Conservation (phyloP, 1,140 invertebrate species). For the Manduca sexta region DNA sequence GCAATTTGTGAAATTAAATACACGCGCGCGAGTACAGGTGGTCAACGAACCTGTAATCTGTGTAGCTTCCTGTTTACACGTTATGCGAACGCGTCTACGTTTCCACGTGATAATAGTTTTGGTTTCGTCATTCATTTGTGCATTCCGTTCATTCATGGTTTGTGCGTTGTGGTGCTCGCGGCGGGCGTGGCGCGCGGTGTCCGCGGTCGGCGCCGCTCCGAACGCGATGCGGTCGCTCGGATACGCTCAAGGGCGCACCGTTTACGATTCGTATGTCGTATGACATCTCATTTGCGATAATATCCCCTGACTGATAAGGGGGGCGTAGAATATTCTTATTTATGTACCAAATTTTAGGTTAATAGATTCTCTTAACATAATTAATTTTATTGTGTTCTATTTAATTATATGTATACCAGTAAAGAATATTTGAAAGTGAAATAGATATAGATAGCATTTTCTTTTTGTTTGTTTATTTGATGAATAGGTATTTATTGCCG, state of each 20-base stretch:
- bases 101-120: constrained; percentile 19
- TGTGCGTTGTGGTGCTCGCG: constrained; percentile 3
- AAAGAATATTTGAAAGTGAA: too few species aligned
- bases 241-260: constrained; percentile 33
- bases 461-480: too few species aligned
- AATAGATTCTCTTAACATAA: too few species aligned
- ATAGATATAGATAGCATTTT: too few species aligned
- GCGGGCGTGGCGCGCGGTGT: constrained; percentile 6
- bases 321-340: not conserved
- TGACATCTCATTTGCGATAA: constrained; percentile 5
- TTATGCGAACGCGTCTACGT: constrained; percentile 12
- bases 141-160: constrained; percentile 22
- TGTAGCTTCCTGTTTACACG: constrained; percentile 34
- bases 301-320: too few species aligned
- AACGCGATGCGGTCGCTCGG: constrained; percentile 19
- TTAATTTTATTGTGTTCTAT: too few species aligned
- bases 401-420: too few species aligned
- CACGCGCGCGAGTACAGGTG: not conserved
- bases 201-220: too few species aligned
- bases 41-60: constrained; percentile 24
- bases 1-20: too few species aligned
- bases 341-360: too few species aligned
- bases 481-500: too few species aligned
- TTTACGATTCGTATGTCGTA: constrained; percentile 12
- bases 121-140: constrained; percentile 24